Percentiles rank a stretch among this genome's conserved stretches.
Conservation (phyloP, 2,888 invertebrate genomes). For the Drosophila cracens region DNA sequence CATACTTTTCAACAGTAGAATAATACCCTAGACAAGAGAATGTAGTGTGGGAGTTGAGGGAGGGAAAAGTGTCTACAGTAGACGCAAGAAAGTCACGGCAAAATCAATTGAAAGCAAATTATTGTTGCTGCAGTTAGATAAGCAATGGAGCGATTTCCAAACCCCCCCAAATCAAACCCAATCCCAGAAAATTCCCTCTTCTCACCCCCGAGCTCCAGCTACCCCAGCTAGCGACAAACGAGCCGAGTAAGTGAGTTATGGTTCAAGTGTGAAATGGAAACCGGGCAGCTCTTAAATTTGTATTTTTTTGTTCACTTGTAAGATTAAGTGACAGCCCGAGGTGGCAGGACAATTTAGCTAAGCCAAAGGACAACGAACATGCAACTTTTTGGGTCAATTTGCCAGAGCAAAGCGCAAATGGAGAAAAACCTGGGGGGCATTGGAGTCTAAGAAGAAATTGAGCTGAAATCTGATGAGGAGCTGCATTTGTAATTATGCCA, state of each 20-base stretch:
- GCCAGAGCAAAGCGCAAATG: constrained; percentile 34
- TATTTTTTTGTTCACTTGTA: constrained; percentile 20
- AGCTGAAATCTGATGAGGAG: constrained; percentile 79
- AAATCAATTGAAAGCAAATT: constrained; percentile 81
- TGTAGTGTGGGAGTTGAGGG: not conserved
- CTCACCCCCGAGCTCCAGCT: not conserved
- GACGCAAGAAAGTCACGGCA: constrained; percentile 44
- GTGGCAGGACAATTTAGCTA: constrained; percentile 67
- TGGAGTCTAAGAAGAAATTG: constrained; percentile 43
- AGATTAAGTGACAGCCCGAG: constrained; percentile 51
- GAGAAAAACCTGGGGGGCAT: not conserved
- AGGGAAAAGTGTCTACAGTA: not conserved
- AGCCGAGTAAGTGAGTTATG: constrained; percentile 56
- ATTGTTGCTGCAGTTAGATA: constrained; percentile 74
- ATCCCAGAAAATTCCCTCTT: not conserved
- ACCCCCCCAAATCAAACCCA: not conserved
- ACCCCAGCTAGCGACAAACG: constrained; percentile 3
- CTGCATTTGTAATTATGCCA: constrained; percentile 78
- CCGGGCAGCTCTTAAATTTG: constrained; percentile 23
- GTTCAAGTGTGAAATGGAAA: constrained; percentile 65
- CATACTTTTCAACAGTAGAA: not conserved
- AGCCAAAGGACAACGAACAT: constrained; percentile 51
- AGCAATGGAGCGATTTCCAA: constrained; percentile 41
- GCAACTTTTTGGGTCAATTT: constrained; percentile 68
- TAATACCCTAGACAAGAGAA: not conserved